Evolutionary conservation across 30 jellyfish, hydroid and myxozoan species (phyloP).

Genomic region (Morbakka virulenta): DNA sequence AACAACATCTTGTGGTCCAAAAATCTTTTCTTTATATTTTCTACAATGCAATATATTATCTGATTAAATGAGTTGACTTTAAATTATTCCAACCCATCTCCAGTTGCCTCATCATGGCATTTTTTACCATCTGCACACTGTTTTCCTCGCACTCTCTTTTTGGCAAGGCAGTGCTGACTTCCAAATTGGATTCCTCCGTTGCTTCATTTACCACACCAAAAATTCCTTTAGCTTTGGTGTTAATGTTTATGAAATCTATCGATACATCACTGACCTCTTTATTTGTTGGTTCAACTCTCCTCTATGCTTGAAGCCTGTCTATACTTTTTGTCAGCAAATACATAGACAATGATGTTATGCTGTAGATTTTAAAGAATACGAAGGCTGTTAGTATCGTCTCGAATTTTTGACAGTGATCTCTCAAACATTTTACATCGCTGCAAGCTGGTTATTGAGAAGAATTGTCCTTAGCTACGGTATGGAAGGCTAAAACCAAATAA

Average conservation of each 20-base stretch:
- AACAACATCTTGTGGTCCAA: constrained; percentile 12
- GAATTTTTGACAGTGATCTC: not conserved
- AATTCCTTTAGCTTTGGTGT: constrained; percentile 12
- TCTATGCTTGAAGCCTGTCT: not conserved
- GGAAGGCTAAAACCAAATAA: constrained; percentile 10
- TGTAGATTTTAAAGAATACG: constrained; percentile 25
- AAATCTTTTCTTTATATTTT: not conserved
- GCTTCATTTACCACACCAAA: constrained; percentile 4
- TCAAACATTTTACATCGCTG: constrained; percentile 18
- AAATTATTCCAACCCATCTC: not conserved
- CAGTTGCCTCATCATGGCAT: not conserved
- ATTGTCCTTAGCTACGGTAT: constrained; percentile 9
- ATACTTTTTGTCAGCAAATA: not conserved
- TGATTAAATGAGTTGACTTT: constrained; percentile 7
- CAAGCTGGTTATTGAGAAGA: constrained; percentile 8
- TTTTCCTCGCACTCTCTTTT: not conserved
- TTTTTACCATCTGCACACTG: not conserved
- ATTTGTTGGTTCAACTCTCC: constrained; percentile 28
- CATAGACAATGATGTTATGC: constrained; percentile 3
- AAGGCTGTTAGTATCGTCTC: constrained; percentile 10
- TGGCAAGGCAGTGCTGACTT: constrained; percentile 31
- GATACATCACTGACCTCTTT: constrained; percentile 4
- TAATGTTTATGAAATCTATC: constrained; percentile 1
- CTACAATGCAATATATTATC: constrained; percentile 20
- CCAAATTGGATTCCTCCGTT: constrained; percentile 16